Conservation (phyloP, 2,113 vertebrate genomes). For the Mesoclemmys tuberculata region DNA sequence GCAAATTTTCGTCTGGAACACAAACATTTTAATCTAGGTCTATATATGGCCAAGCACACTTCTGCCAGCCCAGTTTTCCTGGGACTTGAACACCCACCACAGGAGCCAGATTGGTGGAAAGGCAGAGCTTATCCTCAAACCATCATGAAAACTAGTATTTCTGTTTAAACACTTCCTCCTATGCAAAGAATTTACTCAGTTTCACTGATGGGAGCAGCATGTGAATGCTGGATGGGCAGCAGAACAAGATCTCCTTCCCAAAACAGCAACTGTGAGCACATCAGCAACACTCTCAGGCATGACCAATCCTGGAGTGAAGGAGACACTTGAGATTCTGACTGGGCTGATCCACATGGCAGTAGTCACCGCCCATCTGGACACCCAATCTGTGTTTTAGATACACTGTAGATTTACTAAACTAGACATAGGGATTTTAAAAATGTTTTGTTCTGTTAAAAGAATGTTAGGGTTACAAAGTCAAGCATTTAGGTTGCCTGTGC, state of each 20-base stretch:
- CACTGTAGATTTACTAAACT: background rate
- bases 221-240: background rate
- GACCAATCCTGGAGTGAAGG: background rate
- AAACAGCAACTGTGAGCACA: background rate
- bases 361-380: background rate
- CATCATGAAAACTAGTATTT: background rate
- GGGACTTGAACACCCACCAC: background rate
- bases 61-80: background rate
- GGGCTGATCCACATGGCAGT: background rate
- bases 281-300: background rate
- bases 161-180: background rate
- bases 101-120: background rate
- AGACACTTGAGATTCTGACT: background rate
- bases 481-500: background rate
- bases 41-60: background rate
- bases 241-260: background rate
- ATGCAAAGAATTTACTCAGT: background rate
- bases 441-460: too few species aligned
- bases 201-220: background rate
- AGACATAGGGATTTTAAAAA: too few species aligned
- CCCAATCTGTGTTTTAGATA: background rate
- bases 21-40: background rate
- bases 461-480: background rate
- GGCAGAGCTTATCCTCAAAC: background rate
- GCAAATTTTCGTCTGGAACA: slow-evolving; percentile 92